These are phyloP conservation scores for Tetragnatha montana DNA, from an alignment of 2,888 invertebrate genomes.

Conservation along the genomic window DNA sequence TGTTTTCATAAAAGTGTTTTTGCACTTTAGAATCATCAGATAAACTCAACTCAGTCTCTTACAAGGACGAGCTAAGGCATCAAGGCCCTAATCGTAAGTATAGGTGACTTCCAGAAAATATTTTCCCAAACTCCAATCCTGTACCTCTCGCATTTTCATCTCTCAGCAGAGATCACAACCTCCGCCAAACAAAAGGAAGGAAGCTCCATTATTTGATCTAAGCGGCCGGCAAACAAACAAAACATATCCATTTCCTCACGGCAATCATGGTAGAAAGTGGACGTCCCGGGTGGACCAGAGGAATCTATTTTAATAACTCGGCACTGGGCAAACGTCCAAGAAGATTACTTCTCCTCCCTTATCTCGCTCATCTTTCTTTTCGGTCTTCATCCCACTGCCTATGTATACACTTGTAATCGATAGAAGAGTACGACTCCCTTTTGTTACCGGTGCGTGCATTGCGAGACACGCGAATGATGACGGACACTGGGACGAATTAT, in stretches of 20 bases:
- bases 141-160: neutral
- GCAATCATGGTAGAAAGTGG: neutral
- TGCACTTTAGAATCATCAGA: no score
- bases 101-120: neutral
- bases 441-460: constrained; percentile 5
- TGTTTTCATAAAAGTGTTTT: no score
- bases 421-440: constrained; percentile 12
- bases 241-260: neutral
- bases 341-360: constrained; percentile 17
- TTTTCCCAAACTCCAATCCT: neutral
- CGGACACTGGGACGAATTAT: no score
- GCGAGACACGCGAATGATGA: neutral
- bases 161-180: neutral
- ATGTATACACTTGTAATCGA: constrained; percentile 21
- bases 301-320: constrained; percentile 24
- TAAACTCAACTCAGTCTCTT: no score
- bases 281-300: constrained; percentile 5
- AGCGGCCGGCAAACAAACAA: neutral
- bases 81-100: no score
- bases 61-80: no score
- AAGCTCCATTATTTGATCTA: neutral
- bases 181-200: neutral
- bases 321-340: constrained; percentile 27
- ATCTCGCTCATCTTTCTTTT: neutral
- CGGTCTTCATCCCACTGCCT: neutral